Base-by-base conservation (phyloP, 2,888 invertebrate genomes). In the Xanthostigma xanthostigma region DNA sequence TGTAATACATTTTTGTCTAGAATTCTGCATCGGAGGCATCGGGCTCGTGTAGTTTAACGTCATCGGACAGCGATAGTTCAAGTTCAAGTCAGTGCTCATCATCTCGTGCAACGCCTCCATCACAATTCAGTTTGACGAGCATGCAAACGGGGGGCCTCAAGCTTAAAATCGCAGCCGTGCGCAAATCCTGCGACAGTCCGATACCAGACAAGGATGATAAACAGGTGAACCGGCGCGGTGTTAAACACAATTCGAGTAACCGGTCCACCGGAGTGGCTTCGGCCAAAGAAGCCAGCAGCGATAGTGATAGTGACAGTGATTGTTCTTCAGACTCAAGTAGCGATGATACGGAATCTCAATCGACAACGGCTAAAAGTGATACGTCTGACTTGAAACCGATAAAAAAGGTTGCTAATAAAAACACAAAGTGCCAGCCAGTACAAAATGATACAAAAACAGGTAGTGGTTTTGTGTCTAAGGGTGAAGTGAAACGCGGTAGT, bases 61-160 rank as follows among this genome's bases (percentile, higher is more conserved):
- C 67, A 8, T 65, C 67, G 11, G 65, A 66, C 56, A 64, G 66
- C 5, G 64, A 67, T 53, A 65, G 62, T 49, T 67, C 68, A 11
- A 62, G 63, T 42, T 64, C 67, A 36, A 67, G 66, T 51, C 60
- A 61, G 49, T 66, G 60, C 46, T 64, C 67, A 8, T 63, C 67
- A 13, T 62, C 65, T 13, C 54, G 62, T 9, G 63, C 64, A 47
- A 62, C 64, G n/a, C 63, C 65, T 38, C 66, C 66, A 9, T 54
- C 55, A 44, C 76, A 76, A 58, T 78, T 78, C 62, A 77, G 77
- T 9, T 77, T 78, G 35, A 78, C 76, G 40, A 76, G 73, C 50
- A 72, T 67, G 4, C 67, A 76, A 62, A 76, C 77, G 41, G 75
- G 76, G 41, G 76, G 76, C 14, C 60, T 78, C 46, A 73, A 77